Evolutionary conservation across 2,888 invertebrate species (phyloP).

Genomic region (Mythimna albipuncta): DNA sequence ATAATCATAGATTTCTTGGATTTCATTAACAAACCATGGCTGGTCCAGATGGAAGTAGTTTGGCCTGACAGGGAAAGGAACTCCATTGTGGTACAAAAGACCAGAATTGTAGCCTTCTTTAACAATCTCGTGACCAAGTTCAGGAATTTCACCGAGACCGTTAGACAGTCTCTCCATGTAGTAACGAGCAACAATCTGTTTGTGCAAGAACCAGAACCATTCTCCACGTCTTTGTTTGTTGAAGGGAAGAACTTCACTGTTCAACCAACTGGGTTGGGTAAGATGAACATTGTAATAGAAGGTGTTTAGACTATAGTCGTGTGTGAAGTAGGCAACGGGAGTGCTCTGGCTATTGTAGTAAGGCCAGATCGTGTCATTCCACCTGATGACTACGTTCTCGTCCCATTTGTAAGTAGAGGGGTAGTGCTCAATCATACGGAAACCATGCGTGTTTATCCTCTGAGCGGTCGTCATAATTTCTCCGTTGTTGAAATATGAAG

Average conservation of each 20-base stretch:
- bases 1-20: constrained; percentile 85
- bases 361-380: constrained; percentile 92
- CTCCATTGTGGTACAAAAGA: constrained; percentile 92
- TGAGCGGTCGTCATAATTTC: constrained; percentile 93
- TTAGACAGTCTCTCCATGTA: constrained; percentile 94
- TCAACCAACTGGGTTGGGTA: constrained; percentile 92
- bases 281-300: constrained; percentile 92
- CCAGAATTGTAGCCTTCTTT: constrained; percentile 92
- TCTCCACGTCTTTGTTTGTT: constrained; percentile 92
- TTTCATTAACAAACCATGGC: constrained; percentile 81
- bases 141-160: constrained; percentile 92
- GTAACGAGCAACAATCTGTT: constrained; percentile 93
- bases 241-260: constrained; percentile 87
- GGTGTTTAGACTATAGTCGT: constrained; percentile 93
- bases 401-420: constrained; percentile 80
- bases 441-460: constrained; percentile 88
- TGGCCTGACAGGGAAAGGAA: constrained; percentile 92
- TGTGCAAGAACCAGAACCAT: constrained; percentile 90
- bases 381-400: constrained; percentile 90
- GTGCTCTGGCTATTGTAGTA: constrained; percentile 90
- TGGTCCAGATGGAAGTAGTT: constrained; percentile 89
- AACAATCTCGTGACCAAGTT: constrained; percentile 89
- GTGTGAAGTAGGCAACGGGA: constrained; percentile 92
- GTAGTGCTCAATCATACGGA: constrained; percentile 74
- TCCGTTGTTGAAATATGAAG: constrained; percentile 93